Conservation (phyloP, 2,797 vertebrate species). For the Euthynnus affinis region DNA sequence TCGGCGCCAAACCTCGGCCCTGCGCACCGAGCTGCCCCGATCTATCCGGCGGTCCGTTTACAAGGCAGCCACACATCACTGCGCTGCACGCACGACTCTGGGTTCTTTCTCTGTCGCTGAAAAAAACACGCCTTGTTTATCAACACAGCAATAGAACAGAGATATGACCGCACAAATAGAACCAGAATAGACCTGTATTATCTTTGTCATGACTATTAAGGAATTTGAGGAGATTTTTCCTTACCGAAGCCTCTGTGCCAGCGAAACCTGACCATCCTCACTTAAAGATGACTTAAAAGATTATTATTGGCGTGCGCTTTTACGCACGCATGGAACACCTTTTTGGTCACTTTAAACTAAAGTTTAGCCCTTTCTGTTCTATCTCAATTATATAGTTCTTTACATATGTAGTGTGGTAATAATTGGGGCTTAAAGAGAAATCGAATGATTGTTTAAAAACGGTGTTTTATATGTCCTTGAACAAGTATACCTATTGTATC, state of each 20-base stretch:
- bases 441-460: neutral
- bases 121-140: slow-evolving; percentile 45
- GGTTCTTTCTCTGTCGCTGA: slow-evolving; percentile 13
- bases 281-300: too few relatives aligned
- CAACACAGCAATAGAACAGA: slow-evolving; percentile 35
- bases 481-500: slow-evolving; percentile 25
- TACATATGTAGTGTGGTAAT: neutral
- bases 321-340: slow-evolving; percentile 10
- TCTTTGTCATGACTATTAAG: slow-evolving; percentile 18
- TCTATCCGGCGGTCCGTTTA: slow-evolving; percentile 25
- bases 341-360: neutral
- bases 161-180: slow-evolving; percentile 44
- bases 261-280: neutral
- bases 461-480: slow-evolving; percentile 29
- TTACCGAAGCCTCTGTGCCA: neutral
- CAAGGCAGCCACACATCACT: slow-evolving; percentile 10
- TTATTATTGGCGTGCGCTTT: slow-evolving; percentile 10
- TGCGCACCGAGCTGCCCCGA: slow-evolving; percentile 15
- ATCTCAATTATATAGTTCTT: neutral
- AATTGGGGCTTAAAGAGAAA: neutral
- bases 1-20: slow-evolving; percentile 69
- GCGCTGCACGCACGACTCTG: neutral
- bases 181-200: slow-evolving; percentile 30
- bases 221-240: neutral
- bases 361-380: neutral